phyloP scores from a whole-genome alignment of 2,888 invertebrate species.

The Smittia sp. region DNA sequence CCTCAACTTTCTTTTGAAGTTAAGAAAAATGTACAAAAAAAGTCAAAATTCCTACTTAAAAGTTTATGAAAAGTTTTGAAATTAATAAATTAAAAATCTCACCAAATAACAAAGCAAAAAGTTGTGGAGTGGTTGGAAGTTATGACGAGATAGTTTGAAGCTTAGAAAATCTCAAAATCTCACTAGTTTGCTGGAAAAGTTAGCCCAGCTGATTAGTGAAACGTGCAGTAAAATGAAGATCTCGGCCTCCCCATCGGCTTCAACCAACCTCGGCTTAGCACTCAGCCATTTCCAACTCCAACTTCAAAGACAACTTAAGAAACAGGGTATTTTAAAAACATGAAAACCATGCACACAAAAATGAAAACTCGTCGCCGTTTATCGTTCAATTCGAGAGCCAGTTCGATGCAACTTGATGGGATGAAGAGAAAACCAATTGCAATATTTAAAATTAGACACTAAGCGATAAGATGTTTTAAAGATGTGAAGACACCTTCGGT shows the following conservation, averaged over 20 bases:
- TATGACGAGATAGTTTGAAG: too few species aligned
- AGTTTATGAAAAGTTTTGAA: background rate
- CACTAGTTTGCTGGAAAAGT: too few species aligned
- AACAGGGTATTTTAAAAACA: constrained; percentile 39
- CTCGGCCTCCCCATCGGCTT: too few species aligned
- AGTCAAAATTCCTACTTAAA: constrained; percentile 31
- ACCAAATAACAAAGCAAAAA: constrained; percentile 9
- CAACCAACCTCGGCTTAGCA: too few species aligned
- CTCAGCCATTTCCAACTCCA: too few species aligned
- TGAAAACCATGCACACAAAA: constrained; percentile 10
- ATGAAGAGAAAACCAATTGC: constrained; percentile 21
- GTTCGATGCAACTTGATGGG: background rate
- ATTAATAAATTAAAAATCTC: background rate
- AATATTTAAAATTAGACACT: constrained; percentile 7
- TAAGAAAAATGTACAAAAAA: constrained; percentile 26
- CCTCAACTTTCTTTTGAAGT: background rate
- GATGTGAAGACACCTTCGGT: background rate
- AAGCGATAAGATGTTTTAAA: constrained; percentile 13
- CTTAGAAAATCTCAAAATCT: too few species aligned
- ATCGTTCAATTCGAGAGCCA: background rate
- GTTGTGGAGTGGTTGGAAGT: background rate
- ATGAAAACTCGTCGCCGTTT: constrained; percentile 2
- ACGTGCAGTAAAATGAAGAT: too few species aligned
- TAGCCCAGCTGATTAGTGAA: too few species aligned
- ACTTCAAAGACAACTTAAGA: background rate